phyloP scores from a whole-genome alignment of 2,888 invertebrate species.

The Poecilobothrus nobilitatus region DNA sequence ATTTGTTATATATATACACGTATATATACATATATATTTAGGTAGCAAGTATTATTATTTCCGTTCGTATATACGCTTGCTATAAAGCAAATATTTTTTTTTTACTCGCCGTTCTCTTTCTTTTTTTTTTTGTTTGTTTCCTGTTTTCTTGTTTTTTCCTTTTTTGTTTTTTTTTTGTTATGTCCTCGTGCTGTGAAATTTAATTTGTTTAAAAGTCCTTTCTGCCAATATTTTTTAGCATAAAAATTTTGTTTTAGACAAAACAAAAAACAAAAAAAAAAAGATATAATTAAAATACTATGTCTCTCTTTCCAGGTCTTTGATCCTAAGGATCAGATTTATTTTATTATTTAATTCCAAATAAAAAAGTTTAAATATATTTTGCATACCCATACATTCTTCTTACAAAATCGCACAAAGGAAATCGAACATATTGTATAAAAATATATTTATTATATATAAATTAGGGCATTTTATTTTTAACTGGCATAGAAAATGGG shows the following conservation, averaged over 20 bases:
- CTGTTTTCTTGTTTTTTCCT: no score
- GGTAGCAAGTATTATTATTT: background rate
- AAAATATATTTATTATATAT: no score
- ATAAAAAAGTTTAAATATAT: no score
- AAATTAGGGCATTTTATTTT: no score
- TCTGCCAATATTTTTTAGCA: background rate
- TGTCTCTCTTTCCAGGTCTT: background rate
- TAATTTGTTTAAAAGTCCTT: slow-evolving; percentile 1
- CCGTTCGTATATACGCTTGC: background rate
- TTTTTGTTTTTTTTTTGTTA: background rate
- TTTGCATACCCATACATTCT: no score
- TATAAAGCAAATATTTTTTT: background rate
- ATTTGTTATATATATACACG: background rate
- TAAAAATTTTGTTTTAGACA: background rate
- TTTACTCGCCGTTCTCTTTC: no score
- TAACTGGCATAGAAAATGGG: no score
- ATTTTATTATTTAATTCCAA: background rate
- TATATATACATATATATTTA: background rate
- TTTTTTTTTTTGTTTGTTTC: no score
- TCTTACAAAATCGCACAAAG: no score
- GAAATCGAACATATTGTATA: no score
- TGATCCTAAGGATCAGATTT: background rate
- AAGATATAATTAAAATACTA: background rate
- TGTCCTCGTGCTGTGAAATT: background rate
- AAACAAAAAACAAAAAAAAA: background rate